Evolutionary conservation across 2,888 invertebrate genomes (phyloP).

Genomic region (Zonitis immaculata): DNA sequence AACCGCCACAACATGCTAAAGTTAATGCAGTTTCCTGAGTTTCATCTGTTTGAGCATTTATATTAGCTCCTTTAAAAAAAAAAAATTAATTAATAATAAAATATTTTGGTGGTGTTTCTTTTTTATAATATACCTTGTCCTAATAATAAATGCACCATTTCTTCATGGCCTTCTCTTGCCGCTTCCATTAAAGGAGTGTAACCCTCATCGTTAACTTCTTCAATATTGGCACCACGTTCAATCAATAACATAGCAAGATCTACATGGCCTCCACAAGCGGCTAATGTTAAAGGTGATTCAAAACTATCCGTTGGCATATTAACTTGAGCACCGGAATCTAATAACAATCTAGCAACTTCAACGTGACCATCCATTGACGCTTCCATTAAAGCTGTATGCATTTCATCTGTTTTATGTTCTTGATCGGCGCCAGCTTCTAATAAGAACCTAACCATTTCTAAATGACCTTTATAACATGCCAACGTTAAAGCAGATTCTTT

Average conservation of each 20-base stretch:
- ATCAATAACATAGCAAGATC: constrained; percentile 93
- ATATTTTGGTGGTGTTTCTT: too few relatives aligned
- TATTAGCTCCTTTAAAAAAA: constrained; percentile 65
- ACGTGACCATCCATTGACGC: constrained; percentile 99
- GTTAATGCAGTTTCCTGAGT: constrained; percentile 96
- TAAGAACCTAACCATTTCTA: constrained; percentile 95
- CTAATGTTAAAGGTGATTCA: constrained; percentile 96
- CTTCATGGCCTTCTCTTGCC: constrained; percentile 96
- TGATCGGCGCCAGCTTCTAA: constrained; percentile 94
- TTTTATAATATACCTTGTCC: constrained; percentile 62
- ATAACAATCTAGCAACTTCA: constrained; percentile 88
- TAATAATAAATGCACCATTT: constrained; percentile 92
- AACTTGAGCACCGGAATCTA: constrained; percentile 97
- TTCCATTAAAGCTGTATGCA: constrained; percentile 99
- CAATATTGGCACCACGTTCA: constrained; percentile 96
- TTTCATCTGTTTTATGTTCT: constrained; percentile 98
- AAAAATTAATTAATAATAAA: neutral
- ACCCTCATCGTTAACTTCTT: constrained; percentile 98
- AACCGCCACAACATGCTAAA: constrained; percentile 91
- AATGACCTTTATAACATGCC: constrained; percentile 83
- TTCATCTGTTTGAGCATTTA: constrained; percentile 98
- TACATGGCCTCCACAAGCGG: constrained; percentile 98
- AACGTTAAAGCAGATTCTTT: constrained; percentile 93
- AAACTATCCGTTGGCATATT: constrained; percentile 99
- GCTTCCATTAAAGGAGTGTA: constrained; percentile 99